Conservation (phyloP, 2,113 vertebrate species). For the Cyanistes caeruleus region DNA sequence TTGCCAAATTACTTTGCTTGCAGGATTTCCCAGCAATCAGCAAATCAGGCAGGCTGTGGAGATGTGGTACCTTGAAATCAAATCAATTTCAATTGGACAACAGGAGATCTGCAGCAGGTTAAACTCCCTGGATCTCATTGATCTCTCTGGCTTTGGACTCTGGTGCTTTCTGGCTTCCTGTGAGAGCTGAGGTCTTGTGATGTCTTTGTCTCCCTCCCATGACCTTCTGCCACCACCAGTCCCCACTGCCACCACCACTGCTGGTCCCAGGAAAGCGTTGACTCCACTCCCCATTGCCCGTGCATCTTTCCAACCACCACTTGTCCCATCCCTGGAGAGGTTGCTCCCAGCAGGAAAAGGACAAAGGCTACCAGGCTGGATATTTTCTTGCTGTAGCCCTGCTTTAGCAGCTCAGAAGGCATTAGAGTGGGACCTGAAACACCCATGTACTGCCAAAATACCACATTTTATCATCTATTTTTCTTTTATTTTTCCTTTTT, state of each 20-base stretch:
- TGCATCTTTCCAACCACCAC: neutral
- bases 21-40: neutral
- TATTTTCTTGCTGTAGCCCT: neutral
- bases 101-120: neutral
- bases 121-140: neutral
- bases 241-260: neutral
- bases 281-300: fast-evolving
- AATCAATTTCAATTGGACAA: neutral
- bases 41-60: neutral
- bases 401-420: neutral
- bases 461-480: neutral
- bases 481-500: constrained; percentile 1
- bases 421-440: neutral
- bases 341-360: neutral
- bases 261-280: fast-evolving
- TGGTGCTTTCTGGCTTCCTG: neutral
- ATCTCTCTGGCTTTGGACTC: neutral
- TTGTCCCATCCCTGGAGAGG: neutral
- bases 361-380: neutral
- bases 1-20: neutral
- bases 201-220: neutral
- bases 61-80: neutral
- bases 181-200: neutral
- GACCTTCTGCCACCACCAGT: neutral
- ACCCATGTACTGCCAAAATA: neutral